A percentile compares a stretch with the other conserved stretches of the same genome.
These are phyloP conservation scores for Acanthopleura granulata DNA, from an alignment of 2,888 invertebrate genomes.

Conservation along the genomic window DNA sequence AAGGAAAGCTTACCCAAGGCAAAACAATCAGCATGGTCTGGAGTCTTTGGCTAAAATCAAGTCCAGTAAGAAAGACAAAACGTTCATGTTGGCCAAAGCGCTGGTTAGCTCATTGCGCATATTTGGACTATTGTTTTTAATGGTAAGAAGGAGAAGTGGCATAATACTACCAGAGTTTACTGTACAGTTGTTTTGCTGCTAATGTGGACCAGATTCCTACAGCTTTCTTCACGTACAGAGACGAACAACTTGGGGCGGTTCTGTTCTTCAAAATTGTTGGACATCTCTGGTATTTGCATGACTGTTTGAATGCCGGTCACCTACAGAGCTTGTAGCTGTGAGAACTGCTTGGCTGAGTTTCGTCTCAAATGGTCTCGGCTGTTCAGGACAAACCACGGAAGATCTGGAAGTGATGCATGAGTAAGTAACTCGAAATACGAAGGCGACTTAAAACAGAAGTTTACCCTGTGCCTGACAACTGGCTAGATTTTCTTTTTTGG, in stretches of 20 bases:
- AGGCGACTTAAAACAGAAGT: background rate
- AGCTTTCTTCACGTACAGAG: background rate
- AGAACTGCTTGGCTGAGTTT: background rate
- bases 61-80: too few relatives aligned
- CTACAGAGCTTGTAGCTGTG: background rate
- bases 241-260: background rate
- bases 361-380: background rate
- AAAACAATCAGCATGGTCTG: too few relatives aligned
- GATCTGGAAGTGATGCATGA: background rate
- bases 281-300: background rate
- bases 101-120: too few relatives aligned
- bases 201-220: too few relatives aligned
- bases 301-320: background rate
- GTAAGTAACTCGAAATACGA: background rate
- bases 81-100: too few relatives aligned
- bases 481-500: background rate
- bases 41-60: too few relatives aligned
- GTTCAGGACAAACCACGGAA: background rate
- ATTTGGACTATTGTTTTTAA: too few relatives aligned
- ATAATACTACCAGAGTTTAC: too few relatives aligned
- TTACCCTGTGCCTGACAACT: background rate
- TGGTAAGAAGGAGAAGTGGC: too few relatives aligned
- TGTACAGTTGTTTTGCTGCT: too few relatives aligned
- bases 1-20: too few relatives aligned
- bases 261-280: background rate